Conservation (phyloP, 2,888 invertebrate genomes). For the Aleiodes leptofemur region DNA sequence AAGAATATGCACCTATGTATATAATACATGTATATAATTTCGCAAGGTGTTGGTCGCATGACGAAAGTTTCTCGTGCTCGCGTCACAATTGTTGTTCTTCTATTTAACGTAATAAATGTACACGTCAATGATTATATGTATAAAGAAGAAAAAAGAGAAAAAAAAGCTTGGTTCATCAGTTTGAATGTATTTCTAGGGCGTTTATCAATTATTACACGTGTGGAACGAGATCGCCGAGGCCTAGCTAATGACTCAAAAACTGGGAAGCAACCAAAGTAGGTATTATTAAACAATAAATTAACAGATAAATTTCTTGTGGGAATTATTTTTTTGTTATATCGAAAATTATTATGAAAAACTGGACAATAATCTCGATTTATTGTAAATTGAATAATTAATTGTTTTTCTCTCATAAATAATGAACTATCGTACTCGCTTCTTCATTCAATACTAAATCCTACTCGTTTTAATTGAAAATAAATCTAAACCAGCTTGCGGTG, state of each 20-base stretch:
- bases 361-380: too few species aligned
- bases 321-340: background rate
- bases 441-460: too few species aligned
- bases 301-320: background rate
- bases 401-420: too few species aligned
- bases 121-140: background rate
- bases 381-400: too few species aligned
- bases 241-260: conserved; percentile 40
- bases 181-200: conserved; percentile 37
- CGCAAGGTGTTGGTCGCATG: conserved; percentile 29
- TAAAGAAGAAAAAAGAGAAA: background rate
- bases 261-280: conserved; percentile 45
- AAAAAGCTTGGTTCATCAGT: background rate
- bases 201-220: conserved; percentile 31
- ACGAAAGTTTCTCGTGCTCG: conserved; percentile 36
- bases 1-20: background rate
- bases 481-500: too few species aligned
- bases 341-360: background rate
- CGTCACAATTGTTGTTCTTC: conserved; percentile 39
- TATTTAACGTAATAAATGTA: conserved; percentile 7
- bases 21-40: conserved; percentile 29
- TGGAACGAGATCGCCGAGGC: conserved; percentile 34
- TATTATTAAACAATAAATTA: conserved; percentile 32
- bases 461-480: too few species aligned
- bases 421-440: too few species aligned